These are phyloP conservation scores for Euwallacea fornicatus DNA, from an alignment of 1,140 invertebrate species.

Conservation along the genomic window DNA sequence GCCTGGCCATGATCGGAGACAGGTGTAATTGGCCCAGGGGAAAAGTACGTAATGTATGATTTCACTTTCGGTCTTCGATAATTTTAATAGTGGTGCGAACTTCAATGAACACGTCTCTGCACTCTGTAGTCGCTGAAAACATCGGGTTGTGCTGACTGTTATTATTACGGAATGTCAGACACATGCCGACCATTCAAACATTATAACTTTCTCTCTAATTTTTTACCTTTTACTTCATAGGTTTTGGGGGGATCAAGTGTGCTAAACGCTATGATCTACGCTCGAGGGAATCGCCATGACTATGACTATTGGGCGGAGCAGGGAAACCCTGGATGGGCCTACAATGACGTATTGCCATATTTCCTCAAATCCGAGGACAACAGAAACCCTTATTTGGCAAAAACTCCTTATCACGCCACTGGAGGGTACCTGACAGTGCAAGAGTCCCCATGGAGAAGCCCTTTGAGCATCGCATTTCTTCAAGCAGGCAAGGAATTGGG, in stretches of 20 bases:
- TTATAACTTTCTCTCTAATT: conserved; percentile 12
- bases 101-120: too few species aligned
- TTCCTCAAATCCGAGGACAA: conserved; percentile 89
- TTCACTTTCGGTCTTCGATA: too few species aligned
- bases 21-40: conserved; percentile 86
- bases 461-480: conserved; percentile 77
- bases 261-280: conserved; percentile 94
- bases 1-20: conserved; percentile 79
- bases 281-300: conserved; percentile 86
- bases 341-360: conserved; percentile 82
- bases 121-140: too few species aligned
- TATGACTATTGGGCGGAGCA: conserved; percentile 88
- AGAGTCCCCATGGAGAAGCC: conserved; percentile 79
- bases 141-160: background rate
- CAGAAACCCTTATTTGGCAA: conserved; percentile 74
- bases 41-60: conserved; percentile 42
- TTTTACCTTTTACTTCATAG: conserved; percentile 35
- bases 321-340: conserved; percentile 90
- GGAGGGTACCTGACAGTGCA: conserved; percentile 84
- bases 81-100: too few species aligned
- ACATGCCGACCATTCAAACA: conserved; percentile 1
- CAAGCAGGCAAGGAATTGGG: conserved; percentile 80
- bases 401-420: conserved; percentile 72
- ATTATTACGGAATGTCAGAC: conserved; percentile 13
- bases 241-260: conserved; percentile 91